phyloP scores from a whole-genome alignment of 1,140 invertebrate genomes.

The Meloidogyne chitwoodi region DNA sequence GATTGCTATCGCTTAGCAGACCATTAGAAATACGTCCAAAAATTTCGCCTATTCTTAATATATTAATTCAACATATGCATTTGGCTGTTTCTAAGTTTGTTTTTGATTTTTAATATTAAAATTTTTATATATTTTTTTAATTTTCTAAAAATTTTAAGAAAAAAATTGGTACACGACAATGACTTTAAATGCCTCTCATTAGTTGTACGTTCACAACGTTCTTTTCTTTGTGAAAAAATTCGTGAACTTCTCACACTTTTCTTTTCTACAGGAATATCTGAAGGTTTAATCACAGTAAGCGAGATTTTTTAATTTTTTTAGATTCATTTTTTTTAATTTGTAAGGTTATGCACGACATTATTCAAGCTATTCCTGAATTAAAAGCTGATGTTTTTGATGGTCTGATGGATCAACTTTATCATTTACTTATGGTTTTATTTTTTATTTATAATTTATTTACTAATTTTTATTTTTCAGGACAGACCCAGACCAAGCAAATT shows the following conservation, averaged over 20 bases:
- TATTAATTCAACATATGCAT: constrained; percentile 32
- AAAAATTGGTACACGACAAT: constrained; percentile 75
- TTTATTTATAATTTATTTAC: background rate
- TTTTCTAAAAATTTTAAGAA: constrained; percentile 57
- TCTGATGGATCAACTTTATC: constrained; percentile 43
- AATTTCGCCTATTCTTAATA: constrained; percentile 37
- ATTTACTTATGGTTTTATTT: constrained; percentile 30
- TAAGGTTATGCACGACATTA: constrained; percentile 72
- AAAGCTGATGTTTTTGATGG: constrained; percentile 87
- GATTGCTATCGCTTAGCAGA: constrained; percentile 30
- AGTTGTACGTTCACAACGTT: constrained; percentile 76
- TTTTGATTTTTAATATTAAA: constrained; percentile 16
- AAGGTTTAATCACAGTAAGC: constrained; percentile 73
- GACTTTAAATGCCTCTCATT: constrained; percentile 92
- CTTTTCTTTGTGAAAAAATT: constrained; percentile 70
- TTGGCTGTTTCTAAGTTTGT: constrained; percentile 30
- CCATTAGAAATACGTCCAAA: constrained; percentile 49
- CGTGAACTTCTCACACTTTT: constrained; percentile 81
- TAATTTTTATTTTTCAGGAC: constrained; percentile 8
- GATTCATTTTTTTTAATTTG: constrained; percentile 5
- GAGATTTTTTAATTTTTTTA: background rate
- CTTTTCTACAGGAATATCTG: constrained; percentile 76
- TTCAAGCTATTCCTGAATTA: constrained; percentile 77
- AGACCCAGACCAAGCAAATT: constrained; percentile 38
- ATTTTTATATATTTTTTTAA: background rate